Base-by-base conservation (phyloP, 92 coral and sea anemone genomes). In the Porites lobata region DNA sequence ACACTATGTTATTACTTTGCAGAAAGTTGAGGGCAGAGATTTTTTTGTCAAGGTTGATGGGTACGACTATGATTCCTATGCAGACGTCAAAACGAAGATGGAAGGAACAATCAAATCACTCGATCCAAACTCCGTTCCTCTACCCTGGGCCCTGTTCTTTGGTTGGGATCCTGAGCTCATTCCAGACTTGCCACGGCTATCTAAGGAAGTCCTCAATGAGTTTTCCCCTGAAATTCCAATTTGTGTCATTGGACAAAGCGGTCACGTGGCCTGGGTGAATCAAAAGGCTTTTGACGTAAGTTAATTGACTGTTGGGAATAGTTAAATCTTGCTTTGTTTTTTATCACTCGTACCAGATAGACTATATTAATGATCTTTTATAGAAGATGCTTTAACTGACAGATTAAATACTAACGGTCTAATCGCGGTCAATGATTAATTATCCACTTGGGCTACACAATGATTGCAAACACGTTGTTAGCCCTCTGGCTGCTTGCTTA, bases 111-210 rank as follows among this genome's bases (percentile, higher is more conserved):
- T 93, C 43, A 62, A 11, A 0, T 59, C 29, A 56, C 69, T 76
- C 65, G 78, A 79, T 12, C 52, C 51, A 10, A 50, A 51, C 11
- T 69, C 90, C 24, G 1, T 21, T 68, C 63, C 82, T 53, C 58
- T 21, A 21, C 56, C 86, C 59, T 92, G 93, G 95, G 86, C 90
- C 76, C 12, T 86, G 14, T 92, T 92, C 88, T 52, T 69, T 17
- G 95, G 95, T 72, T 92, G 95, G 95, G 95, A 92, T 24, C 89
- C 93, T 0, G 95, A 92, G 72, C 85, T 86, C 10, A 77, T 90
- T 3, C 88, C 88, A 14, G 32, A 82, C 76, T 17, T 92, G 80
- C 95, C 95, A 13, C 8, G 7, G 29, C 74, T 92, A 32, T 70
- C 72, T 52, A 88, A 82, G 8, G 83, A 86, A 26, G 69, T 81